These are phyloP conservation scores for Gymnosoma rotundatum DNA, from an alignment of 2,888 invertebrate species.

Conservation along the genomic window DNA sequence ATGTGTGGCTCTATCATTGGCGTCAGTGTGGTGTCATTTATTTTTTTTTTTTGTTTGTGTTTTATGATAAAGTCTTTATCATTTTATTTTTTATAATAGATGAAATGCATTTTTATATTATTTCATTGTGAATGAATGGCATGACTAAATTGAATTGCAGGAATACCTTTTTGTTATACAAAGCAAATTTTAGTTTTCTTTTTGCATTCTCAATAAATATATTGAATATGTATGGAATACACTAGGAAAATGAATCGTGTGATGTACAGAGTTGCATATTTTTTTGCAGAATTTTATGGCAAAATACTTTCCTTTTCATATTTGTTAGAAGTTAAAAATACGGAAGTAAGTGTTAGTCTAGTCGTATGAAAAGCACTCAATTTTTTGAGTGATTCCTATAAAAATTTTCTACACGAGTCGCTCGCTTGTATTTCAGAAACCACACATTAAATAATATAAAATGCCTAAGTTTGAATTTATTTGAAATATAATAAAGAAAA, in stretches of 20 bases:
- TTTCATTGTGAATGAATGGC: slow-evolving; percentile 45
- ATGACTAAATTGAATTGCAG: slow-evolving; percentile 61
- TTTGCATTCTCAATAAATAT: neutral
- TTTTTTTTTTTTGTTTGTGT: slow-evolving; percentile 18
- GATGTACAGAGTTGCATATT: no score
- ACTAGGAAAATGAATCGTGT: slow-evolving; percentile 17
- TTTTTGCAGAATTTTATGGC: no score
- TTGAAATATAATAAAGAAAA: no score
- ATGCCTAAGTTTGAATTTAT: no score
- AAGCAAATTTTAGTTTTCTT: slow-evolving; percentile 6
- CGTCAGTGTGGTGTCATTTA: slow-evolving; percentile 63
- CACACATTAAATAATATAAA: no score
- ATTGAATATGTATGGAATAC: slow-evolving; percentile 4
- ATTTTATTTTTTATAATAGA: slow-evolving; percentile 20
- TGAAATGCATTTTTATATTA: slow-evolving; percentile 53
- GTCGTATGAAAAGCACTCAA: no score
- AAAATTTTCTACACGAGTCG: no score
- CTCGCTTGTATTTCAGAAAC: no score
- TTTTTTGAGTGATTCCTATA: no score
- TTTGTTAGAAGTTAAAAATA: no score
- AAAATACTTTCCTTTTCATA: no score
- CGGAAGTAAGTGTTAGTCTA: no score
- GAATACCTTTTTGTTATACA: slow-evolving; percentile 50
- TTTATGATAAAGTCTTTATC: slow-evolving; percentile 48
- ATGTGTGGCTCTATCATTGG: slow-evolving; percentile 58